Base-by-base conservation (phyloP, 2,797 vertebrate species). In the Dromococcyx pavoninus region DNA sequence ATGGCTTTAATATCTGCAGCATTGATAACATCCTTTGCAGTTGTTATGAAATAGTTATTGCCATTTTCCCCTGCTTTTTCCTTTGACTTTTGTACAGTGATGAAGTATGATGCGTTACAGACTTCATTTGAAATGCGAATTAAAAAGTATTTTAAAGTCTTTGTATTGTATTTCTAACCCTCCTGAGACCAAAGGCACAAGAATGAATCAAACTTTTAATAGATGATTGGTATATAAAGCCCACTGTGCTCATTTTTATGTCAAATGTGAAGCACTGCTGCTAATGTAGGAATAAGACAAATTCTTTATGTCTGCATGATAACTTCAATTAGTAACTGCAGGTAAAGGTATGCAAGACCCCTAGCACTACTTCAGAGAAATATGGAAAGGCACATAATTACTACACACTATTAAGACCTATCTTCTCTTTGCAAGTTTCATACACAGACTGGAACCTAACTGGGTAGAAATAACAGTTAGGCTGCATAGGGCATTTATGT, bases 41-140 rank as follows among this genome's bases (percentile, higher is more conserved):
- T 72, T 94, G 74, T 89, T 92, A 91, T 32, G 73, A 81, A 76
- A 89, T 50, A 93, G 65, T 92, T 93, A 89, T 75, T 92, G 82
- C 46, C 56, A 67, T 86, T 95, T 66, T 58, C 30, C 18, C 24
- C 18, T 44, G 11, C 16, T 73, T 23, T 53, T 69, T 32, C 46
- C 64, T 69, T 80, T 51, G 65, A 88, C 56, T 94, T 89, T 74
- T 75, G 44, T 35, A 90, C 17, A n/a, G 18, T 41, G 25, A 58
- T 73, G 27, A 91, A 79, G 53, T 39, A 69, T 33, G 43, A 89
- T 35, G 32, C 13, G 9, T 39, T 89, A 85, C 64, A 80, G 80
- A 27, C 35, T 53, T 89, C 48, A 77, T 66, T 43, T 60, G 61
- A 93, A 94, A 85, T 54, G 58, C 0, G 21, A 95, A 89, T 90